These are phyloP conservation scores for Drosophila sulfurigaster DNA, from an alignment of 1,140 invertebrate genomes.

Conservation along the genomic window DNA sequence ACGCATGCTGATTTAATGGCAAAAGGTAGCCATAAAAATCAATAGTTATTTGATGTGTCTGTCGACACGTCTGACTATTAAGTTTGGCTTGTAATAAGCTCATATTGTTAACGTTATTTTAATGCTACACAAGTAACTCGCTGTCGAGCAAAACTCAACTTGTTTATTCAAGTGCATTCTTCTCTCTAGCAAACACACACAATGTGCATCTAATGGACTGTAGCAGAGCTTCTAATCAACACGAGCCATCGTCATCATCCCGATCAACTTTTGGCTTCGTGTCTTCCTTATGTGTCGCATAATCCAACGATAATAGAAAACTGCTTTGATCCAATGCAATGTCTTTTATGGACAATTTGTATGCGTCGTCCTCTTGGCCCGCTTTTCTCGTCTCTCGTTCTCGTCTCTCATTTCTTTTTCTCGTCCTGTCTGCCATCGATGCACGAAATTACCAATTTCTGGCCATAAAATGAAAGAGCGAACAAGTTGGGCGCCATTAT, in stretches of 20 bases:
- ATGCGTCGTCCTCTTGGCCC: slow-evolving; percentile 63
- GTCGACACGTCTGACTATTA: too few relatives aligned
- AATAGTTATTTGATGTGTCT: too few relatives aligned
- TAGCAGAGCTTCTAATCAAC: slow-evolving; percentile 46
- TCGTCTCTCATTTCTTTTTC: slow-evolving; percentile 19
- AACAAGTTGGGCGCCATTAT: slow-evolving; percentile 74
- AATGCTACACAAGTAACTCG: not conserved
- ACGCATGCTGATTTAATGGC: not conserved
- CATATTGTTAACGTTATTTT: not conserved
- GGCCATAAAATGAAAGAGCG: slow-evolving; percentile 75
- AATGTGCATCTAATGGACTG: slow-evolving; percentile 55
- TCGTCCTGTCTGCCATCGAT: slow-evolving; percentile 54
- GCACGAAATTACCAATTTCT: slow-evolving; percentile 81
- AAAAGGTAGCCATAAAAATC: not conserved
- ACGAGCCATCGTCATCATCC: slow-evolving; percentile 36
- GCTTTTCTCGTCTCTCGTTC: slow-evolving; percentile 19
- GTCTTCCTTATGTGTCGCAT: slow-evolving; percentile 68
- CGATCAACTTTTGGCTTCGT: slow-evolving; percentile 4
- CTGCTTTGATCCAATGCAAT: slow-evolving; percentile 73
- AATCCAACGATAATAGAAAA: slow-evolving; percentile 75
- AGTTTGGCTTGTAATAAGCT: too few relatives aligned
- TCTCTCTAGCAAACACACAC: slow-evolving; percentile 20
- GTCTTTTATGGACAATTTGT: slow-evolving; percentile 78
- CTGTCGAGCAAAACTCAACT: not conserved
- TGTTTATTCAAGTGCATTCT: slow-evolving; percentile 13